phyloP scores from a whole-genome alignment of 2,797 vertebrate species.

The Falco naumanni region DNA sequence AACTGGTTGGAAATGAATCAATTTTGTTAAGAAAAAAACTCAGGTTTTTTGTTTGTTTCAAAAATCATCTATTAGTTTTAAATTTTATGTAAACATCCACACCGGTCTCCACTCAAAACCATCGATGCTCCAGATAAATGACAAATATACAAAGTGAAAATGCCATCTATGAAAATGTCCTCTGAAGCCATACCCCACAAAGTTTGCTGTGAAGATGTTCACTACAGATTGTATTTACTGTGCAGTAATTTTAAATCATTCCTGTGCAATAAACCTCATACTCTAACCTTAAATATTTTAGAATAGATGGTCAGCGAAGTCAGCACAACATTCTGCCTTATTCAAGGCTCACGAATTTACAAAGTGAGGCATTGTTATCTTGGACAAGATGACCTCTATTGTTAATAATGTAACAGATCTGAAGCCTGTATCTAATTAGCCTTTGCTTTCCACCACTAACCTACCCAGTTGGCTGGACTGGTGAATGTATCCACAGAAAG shows the following conservation, averaged over 20 bases:
- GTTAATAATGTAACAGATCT: background rate
- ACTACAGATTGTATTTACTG: background rate
- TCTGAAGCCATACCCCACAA: background rate
- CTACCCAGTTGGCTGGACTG: background rate
- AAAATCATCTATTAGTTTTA: background rate
- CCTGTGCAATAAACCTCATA: background rate
- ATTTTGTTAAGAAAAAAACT: background rate
- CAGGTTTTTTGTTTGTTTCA: background rate
- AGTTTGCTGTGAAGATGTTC: background rate
- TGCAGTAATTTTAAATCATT: background rate
- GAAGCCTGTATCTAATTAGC: background rate
- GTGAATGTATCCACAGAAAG: conserved; percentile 46
- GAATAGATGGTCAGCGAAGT: background rate
- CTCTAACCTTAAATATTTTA: background rate
- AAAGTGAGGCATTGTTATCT: background rate
- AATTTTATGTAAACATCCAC: background rate
- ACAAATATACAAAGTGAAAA: background rate
- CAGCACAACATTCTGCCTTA: background rate
- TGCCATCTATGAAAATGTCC: background rate
- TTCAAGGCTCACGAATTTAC: background rate
- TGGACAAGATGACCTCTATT: accelerated
- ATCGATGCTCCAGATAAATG: background rate
- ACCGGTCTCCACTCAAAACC: background rate
- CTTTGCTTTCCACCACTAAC: background rate
- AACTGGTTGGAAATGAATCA: background rate